Percentiles rank a stretch among this genome's conserved stretches.
These are phyloP conservation scores for Acanthiza pusilla DNA, from an alignment of 2,797 vertebrate species.

Conservation along the genomic window DNA sequence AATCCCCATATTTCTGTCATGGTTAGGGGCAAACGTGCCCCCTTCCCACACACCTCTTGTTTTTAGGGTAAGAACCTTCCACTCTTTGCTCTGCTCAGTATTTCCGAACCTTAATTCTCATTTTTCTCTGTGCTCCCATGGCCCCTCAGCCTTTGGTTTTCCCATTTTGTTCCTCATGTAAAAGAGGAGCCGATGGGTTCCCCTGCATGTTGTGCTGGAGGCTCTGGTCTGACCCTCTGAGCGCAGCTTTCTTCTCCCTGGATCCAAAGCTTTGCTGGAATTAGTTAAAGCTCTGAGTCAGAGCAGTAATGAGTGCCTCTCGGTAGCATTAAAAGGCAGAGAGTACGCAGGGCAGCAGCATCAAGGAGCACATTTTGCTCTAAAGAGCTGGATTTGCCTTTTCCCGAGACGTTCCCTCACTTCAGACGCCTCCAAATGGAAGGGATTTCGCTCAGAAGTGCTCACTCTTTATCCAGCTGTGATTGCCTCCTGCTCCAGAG, in stretches of 20 bases:
- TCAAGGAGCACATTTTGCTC: neutral
- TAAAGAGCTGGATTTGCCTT: neutral
- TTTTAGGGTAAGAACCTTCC: neutral
- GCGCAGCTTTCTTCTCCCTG: neutral
- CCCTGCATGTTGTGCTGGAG: neutral
- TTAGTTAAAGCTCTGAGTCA: conserved; percentile 19
- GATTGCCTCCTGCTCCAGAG: conserved; percentile 47
- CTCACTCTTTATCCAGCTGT: neutral
- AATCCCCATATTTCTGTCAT: fast-evolving
- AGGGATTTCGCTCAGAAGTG: conserved; percentile 25
- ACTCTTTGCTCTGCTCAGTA: neutral
- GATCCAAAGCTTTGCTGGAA: neutral
- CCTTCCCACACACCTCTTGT: fast-evolving
- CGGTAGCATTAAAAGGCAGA: neutral
- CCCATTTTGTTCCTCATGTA: neutral
- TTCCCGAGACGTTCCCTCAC: conserved; percentile 1
- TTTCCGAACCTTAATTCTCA: neutral
- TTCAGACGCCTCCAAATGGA: conserved; percentile 27
- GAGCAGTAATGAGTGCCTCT: neutral
- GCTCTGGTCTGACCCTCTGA: neutral
- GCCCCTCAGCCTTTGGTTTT: neutral
- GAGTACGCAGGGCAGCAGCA: neutral
- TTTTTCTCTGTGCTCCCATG: fast-evolving
- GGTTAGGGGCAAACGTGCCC: neutral
- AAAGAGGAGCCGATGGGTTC: neutral